Evolutionary conservation across 2,888 invertebrate genomes (phyloP), one percentile per base, ranked within the genome.

Genomic region (Aleiodes alternator): DNA sequence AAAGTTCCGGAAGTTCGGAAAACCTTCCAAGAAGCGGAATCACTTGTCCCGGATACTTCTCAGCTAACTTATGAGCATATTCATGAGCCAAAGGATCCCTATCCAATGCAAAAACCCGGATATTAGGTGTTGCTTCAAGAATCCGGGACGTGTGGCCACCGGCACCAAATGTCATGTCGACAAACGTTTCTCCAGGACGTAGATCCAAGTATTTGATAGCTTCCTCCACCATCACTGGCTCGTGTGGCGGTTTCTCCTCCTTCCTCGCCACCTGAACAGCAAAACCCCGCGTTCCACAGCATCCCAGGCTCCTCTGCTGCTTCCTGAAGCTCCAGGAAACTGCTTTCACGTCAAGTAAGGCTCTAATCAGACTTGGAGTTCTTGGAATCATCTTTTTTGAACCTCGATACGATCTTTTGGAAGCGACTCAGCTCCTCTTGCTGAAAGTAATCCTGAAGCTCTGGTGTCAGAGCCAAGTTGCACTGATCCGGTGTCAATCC

Each of bases 131-230:
- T 38, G 91, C 86, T 84, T 95, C 92, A 64, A 98, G 91, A 81
- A 98, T 92, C 85, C 92, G 92, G 81, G 91, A 92, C 9, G 96
- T 93, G 87, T 98, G 98, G 0, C 98, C 98, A 7, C 98, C 98
- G 29, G 95, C 95, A 38, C 98, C 98, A 91, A 98, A 98, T 12
- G 98, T 98, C 97, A 98, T 97, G 87, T 98, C 98, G 79, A 98
- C 91, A 81, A 96, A 93, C 6, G 92, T 90, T 89, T 95, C 93
- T 76, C 92, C 90, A 56, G 92, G 88, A 78, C 90, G 87, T 0
- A 94, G 94, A 80, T 94, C 92, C 68, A 97, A 88, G 86, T 93
- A 93, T 74, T 93, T 90, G 64, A 96, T 86, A 0, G 94, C 94
- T 89, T 96, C 94, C 78, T 93, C 90, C 59, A 92, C 90, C 93